A percentile compares a stretch with the other conserved stretches of the same genome.
Conservation (phyloP, 1,140 invertebrate species). For the Ylistrum balloti region DNA sequence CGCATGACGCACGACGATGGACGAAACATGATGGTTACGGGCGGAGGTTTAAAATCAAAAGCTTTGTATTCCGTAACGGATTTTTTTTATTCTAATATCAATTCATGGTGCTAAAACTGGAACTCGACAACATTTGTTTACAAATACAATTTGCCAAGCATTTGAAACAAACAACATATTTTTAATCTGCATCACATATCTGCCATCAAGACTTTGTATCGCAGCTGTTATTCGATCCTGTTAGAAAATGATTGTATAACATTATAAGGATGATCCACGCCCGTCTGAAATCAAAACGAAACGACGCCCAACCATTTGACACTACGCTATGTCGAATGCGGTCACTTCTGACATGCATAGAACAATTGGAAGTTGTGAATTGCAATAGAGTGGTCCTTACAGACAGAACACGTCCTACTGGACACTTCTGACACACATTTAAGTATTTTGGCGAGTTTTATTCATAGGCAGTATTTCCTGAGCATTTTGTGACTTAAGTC, state of each 20-base stretch:
- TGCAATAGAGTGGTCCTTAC: not conserved
- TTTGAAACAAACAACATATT: too few species aligned
- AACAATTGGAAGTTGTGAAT: not conserved
- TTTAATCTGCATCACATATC: too few species aligned
- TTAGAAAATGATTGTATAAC: not conserved
- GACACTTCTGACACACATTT: slow-evolving; percentile 32
- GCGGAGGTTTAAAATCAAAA: too few species aligned
- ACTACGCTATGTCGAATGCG: not conserved
- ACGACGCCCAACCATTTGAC: not conserved
- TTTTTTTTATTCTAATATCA: too few species aligned
- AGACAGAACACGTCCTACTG: not conserved
- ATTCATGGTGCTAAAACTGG: too few species aligned
- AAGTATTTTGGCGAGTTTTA: not conserved
- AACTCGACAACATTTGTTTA: too few species aligned
- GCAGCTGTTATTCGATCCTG: too few species aligned
- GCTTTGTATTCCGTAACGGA: too few species aligned
- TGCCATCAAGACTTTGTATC: too few species aligned
- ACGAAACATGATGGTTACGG: too few species aligned
- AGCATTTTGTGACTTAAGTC: slow-evolving; percentile 32
- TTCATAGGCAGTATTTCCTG: slow-evolving; percentile 18
- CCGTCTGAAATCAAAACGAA: not conserved
- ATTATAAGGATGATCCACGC: not conserved
- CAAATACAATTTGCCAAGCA: too few species aligned
- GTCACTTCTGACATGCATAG: not conserved
- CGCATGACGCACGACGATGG: too few species aligned